phyloP scores from a whole-genome alignment of 2,113 vertebrate genomes.

The Entomyzon cyanotis region DNA sequence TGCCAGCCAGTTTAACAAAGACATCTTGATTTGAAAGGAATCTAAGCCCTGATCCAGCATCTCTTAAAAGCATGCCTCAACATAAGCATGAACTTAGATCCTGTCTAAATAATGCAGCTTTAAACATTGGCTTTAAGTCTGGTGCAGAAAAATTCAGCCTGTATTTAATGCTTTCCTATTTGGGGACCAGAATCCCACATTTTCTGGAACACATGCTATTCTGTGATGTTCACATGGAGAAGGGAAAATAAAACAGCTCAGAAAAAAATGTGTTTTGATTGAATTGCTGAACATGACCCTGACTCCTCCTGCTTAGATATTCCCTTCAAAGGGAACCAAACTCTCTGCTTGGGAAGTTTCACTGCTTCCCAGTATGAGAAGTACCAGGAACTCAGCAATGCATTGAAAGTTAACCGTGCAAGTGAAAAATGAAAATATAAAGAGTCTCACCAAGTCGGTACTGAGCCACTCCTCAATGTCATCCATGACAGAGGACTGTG shows the following conservation, averaged over 20 bases:
- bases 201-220: neutral
- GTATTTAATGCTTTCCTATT: neutral
- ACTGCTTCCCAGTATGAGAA: neutral
- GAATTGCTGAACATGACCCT: neutral
- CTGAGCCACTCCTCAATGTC: constrained; percentile 99
- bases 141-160: neutral
- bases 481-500: constrained; percentile 99
- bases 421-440: constrained; percentile 62
- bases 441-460: constrained; percentile 98
- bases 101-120: neutral
- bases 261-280: neutral
- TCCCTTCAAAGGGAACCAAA: neutral
- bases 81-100: neutral
- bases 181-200: neutral
- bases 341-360: neutral
- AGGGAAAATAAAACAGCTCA: neutral
- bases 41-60: neutral
- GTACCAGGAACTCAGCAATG: constrained; percentile 28
- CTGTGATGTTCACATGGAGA: neutral
- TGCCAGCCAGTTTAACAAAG: neutral
- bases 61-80: neutral
- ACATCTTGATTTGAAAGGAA: neutral
- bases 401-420: neutral
- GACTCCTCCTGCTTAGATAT: neutral
- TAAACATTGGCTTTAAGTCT: neutral